phyloP scores from a whole-genome alignment of 1,140 invertebrate species.

The Meteorus sp. region DNA sequence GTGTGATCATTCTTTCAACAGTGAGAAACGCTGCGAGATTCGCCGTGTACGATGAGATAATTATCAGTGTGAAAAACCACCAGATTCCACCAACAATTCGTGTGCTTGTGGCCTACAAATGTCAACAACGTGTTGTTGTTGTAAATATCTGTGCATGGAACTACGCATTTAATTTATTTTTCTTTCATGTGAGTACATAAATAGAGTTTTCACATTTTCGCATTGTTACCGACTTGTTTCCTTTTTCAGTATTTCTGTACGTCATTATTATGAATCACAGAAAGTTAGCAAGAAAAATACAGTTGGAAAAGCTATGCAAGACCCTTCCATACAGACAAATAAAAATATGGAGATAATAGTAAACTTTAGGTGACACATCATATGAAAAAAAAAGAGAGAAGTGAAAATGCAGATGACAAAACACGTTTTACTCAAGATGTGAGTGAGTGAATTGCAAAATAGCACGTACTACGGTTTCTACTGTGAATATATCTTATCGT shows the following conservation, averaged over 20 bases:
- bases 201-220: no score
- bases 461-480: conserved; percentile 19
- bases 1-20: conserved; percentile 82
- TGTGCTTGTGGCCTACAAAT: conserved; percentile 67
- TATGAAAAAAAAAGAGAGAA: conserved; percentile 10
- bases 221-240: background rate
- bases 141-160: no score
- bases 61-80: conserved; percentile 90
- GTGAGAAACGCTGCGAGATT: conserved; percentile 88
- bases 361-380: conserved; percentile 4
- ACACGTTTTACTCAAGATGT: background rate
- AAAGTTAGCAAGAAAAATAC: background rate
- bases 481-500: conserved; percentile 18
- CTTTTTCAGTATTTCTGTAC: background rate
- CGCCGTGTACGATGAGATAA: conserved; percentile 87
- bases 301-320: conserved; percentile 3
- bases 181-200: no score
- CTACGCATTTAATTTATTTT: no score
- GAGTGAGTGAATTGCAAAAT: conserved; percentile 22
- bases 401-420: conserved; percentile 3
- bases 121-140: background rate
- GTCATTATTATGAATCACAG: background rate
- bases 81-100: conserved; percentile 78
- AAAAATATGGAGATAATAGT: conserved; percentile 17
- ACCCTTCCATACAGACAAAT: conserved; percentile 5